Conservation (phyloP, 1,140 invertebrate species). For the Conus ventricosus region DNA sequence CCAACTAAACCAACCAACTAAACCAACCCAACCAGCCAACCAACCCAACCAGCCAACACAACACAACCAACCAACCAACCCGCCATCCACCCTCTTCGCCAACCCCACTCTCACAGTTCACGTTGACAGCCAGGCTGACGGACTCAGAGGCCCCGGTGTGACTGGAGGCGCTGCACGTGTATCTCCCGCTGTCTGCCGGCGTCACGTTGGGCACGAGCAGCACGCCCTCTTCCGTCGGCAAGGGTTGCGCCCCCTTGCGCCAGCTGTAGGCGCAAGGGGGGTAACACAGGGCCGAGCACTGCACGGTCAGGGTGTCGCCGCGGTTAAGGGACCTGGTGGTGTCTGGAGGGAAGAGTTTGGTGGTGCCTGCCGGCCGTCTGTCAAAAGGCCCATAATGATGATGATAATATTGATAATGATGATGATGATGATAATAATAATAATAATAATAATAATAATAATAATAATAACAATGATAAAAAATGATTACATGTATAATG, state of each 20-base stretch:
- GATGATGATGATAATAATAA: too few relatives aligned
- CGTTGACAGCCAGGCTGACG: slow-evolving; percentile 25
- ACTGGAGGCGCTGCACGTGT: slow-evolving; percentile 29
- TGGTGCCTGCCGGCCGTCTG: slow-evolving; percentile 19
- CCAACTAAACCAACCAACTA: too few relatives aligned
- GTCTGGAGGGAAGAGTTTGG: slow-evolving; percentile 26
- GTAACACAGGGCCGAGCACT: slow-evolving; percentile 27
- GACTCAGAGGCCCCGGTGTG: neutral
- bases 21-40: too few relatives aligned
- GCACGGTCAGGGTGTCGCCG: slow-evolving; percentile 29
- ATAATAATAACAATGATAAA: too few relatives aligned
- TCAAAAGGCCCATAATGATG: too few relatives aligned
- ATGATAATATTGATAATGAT: too few relatives aligned
- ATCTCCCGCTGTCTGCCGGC: slow-evolving; percentile 23
- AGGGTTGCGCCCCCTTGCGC: slow-evolving; percentile 6
- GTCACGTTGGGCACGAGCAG: slow-evolving; percentile 32
- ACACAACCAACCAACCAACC: too few relatives aligned
- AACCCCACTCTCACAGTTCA: slow-evolving; percentile 20
- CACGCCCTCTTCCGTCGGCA: slow-evolving; percentile 23
- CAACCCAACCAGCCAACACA: too few relatives aligned
- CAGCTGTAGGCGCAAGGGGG: slow-evolving; percentile 31
- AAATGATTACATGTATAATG: too few relatives aligned
- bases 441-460: too few relatives aligned
- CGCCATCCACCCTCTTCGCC: neutral
- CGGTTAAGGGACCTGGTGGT: slow-evolving; percentile 25